Base-by-base conservation (phyloP, 2,797 vertebrate species). In the Vireo griseus region DNA sequence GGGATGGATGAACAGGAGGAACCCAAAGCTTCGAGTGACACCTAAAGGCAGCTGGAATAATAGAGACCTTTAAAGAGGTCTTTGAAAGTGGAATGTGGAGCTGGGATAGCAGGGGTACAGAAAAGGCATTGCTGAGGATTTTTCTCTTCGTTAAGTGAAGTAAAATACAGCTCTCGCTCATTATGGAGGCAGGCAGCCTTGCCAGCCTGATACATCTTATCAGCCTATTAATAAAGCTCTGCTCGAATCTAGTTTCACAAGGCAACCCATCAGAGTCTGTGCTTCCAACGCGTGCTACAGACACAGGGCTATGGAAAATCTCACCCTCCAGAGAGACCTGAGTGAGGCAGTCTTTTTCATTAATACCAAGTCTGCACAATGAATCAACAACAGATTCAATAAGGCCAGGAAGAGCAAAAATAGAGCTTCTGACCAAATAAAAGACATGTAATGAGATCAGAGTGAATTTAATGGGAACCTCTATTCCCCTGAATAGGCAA, bases 141-240 rank as follows among this genome's bases (percentile, higher is more conserved):
- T 96, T 96, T 94, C 92, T 95, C 71, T 91, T 96, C 86, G 25
- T 94, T 95, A 97, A 97, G 92, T 51, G 93, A 96, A 95, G 85
- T 71, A n/a, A 84, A 96, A 90, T 88, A 89, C 87, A 93, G 62
- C 92, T 86, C 89, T 94, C 3, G 75, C 92, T 95, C 94, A 94
- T 94, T 96, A 95, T 58, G 91, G 95, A 97, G 94, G 95, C 93
- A 95, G 92, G 86, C 90, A 96, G 93, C 92, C 91, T 88, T 21
- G 50, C 92, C 72, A 92, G 81, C 91, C 76, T 94, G 90, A 90
- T 90, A 95, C 95, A 95, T 86, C 92, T 97, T 93, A 93, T 97
- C 96, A 97, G 94, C 94, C 94, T 96, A 94, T 94, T 97, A 95
- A 97, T 97, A 90, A 96, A 95, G 94, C 69, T 90, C 83, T 45